Base-by-base conservation (phyloP, 2,113 vertebrate species). In the Leptodactylus fuscus region DNA sequence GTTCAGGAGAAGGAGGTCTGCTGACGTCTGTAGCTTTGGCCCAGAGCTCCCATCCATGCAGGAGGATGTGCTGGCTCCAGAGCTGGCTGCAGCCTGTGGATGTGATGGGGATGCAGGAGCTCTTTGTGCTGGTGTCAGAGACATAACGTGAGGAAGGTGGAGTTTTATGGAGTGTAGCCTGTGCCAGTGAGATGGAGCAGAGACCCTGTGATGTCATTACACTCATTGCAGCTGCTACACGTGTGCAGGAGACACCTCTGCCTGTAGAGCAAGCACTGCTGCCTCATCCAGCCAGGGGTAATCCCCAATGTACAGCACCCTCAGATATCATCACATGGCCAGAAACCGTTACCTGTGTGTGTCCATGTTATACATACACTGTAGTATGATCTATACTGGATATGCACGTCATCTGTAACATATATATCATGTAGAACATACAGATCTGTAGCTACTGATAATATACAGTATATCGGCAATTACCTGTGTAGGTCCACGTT, bases 71-170 rank as follows among this genome's bases (percentile, higher is more conserved):
- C 24, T 51, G 67, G 16, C 49, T 36, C 53, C 24, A 22, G 69
- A 22, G 16, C 9, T 60, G 62, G 10, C 22, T 80, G 49, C 84
- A 81, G 49, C 12, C 44, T 49, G 44, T 77, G 27, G 27, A 41
- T 48, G 29, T 49, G 84, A 55, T n/a, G 77, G 73, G 78, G 84
- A 86, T 81, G 81, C 69, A 44, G 75, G 62, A 73, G 65, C 77
- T 81, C 76, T 86, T 80, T 86, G 84, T 86, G 75, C 48, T 80
- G 46, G 32, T 71, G 76, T 73, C 77, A 62, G 48, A 18, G 46
- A 44, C 44, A 44, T 32, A 62, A 73, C 3, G 34, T 51, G 67
- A 22, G 65, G 77, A 73, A 80, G 84, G 83, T 58, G 83, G 83
- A 55, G 77, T 51, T 71, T 46, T 18, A 41, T 18, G 53, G 76